Evolutionary conservation across 2,797 vertebrate species (phyloP).

Genomic region (Bufotes viridis): DNA sequence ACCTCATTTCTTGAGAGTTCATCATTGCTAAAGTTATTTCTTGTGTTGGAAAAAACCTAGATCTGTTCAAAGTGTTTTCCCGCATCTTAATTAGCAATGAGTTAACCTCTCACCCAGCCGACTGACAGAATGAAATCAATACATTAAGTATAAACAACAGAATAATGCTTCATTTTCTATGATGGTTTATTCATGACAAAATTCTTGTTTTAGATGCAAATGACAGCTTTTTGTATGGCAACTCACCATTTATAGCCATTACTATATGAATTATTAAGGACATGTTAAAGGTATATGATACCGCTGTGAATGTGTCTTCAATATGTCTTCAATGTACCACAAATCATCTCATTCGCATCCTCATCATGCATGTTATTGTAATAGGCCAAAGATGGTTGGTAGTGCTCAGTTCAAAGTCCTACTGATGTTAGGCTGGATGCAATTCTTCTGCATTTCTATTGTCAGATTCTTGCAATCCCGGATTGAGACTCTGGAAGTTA

Average conservation of each 20-base stretch:
- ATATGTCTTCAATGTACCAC: not conserved
- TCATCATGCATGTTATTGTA: not conserved
- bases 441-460: no score
- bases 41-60: constrained; percentile 62
- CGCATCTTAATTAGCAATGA: constrained; percentile 65
- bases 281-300: not conserved
- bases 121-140: constrained; percentile 61
- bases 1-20: constrained; percentile 68
- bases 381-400: not conserved
- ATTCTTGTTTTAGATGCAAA: constrained; percentile 33
- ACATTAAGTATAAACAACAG: constrained; percentile 63
- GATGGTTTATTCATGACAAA: constrained; percentile 36
- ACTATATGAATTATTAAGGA: not conserved
- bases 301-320: not conserved
- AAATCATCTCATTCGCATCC: not conserved
- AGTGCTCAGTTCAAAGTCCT: no score
- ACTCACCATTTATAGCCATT: not conserved
- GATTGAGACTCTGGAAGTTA: no score
- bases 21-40: constrained; percentile 66
- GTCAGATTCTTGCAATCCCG: no score
- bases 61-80: constrained; percentile 66
- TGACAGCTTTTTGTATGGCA: not conserved
- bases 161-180: not conserved
- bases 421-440: no score
- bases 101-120: constrained; percentile 66